Evolutionary conservation across 2,113 vertebrate genomes (phyloP), one percentile per base, ranked within the genome.

Genomic region (Malurus melanocephalus): DNA sequence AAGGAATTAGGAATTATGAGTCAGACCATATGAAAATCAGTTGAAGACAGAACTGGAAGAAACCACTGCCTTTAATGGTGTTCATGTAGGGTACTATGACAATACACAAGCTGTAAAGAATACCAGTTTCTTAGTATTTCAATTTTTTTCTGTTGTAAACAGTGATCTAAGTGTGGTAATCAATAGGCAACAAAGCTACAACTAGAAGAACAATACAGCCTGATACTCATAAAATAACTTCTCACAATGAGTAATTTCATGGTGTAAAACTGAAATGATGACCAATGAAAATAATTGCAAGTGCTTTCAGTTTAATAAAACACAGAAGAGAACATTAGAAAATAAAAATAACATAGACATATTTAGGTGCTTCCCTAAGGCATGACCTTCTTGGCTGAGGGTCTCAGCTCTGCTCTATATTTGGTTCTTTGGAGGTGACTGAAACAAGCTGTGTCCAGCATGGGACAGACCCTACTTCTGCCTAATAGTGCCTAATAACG

Each of bases 261-360:
- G 56, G 20, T 88, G 60, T 84, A 89, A 91, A 94, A 79, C 51
- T 67, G 67, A 90, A 82, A 88, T 90, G 28, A 89, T 81, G 77
- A 85, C 85, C 76, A 94, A 77, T 85, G 86, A 93, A 94, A 93
- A 94, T 91, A 92, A 92, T 88, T 92, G 60, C 75, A 94, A 87
- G 62, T 45, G 38, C 55, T 92, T 33, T 49, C 51, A 90, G 66
- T 56, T 72, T 68, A 85, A 88, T 83, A 87, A 52, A 69, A 73
- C 38, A 52, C 40, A 84, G 53, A 51, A 59, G 66, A n/a, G n/a
- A n/a, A n/a, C n/a, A n/a, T n/a, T n/a, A n/a, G n/a, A n/a, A 91
- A 94, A 95, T 88, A 93, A 92, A 96, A 87, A 85, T 91, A 85
- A 86, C 78, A 69, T 21, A 84, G 82, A 86, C 75, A 69, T 21